Conservation (phyloP, 2,888 invertebrate genomes). For the Ceriagrion tenellum region DNA sequence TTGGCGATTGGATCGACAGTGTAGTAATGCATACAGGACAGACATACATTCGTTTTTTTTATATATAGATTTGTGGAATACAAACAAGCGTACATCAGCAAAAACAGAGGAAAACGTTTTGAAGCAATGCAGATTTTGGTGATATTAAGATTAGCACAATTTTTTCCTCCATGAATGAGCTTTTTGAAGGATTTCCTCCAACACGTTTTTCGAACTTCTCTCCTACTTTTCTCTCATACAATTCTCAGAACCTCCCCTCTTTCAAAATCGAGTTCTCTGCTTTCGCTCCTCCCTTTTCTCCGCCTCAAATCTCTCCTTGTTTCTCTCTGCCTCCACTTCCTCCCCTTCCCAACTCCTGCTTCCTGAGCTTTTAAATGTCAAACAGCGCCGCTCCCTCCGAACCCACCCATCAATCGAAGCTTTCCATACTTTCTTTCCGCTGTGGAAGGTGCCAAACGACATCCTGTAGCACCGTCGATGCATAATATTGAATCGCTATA, state of each 20-base stretch:
- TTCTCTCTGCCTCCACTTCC: neutral
- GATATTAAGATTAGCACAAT: too few species aligned
- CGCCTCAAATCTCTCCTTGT: neutral
- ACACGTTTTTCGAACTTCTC: too few species aligned
- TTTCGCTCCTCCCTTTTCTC: neutral
- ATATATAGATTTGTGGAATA: too few species aligned
- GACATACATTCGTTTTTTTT: too few species aligned
- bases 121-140: too few species aligned
- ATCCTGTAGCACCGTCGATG: neutral
- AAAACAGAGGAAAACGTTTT: too few species aligned
- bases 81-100: too few species aligned
- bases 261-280: neutral
- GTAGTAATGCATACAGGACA: too few species aligned
- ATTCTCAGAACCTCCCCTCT: neutral
- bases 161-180: too few species aligned
- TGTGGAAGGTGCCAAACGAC: neutral
- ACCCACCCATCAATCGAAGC: neutral
- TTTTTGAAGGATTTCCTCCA: too few species aligned
- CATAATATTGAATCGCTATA: neutral
- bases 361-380: neutral
- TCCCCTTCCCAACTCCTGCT: neutral
- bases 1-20: too few species aligned
- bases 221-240: too few species aligned
- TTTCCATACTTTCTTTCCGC: neutral
- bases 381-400: neutral